Evolutionary conservation across 2,888 invertebrate species (phyloP).

Genomic region (Erebia palarica): DNA sequence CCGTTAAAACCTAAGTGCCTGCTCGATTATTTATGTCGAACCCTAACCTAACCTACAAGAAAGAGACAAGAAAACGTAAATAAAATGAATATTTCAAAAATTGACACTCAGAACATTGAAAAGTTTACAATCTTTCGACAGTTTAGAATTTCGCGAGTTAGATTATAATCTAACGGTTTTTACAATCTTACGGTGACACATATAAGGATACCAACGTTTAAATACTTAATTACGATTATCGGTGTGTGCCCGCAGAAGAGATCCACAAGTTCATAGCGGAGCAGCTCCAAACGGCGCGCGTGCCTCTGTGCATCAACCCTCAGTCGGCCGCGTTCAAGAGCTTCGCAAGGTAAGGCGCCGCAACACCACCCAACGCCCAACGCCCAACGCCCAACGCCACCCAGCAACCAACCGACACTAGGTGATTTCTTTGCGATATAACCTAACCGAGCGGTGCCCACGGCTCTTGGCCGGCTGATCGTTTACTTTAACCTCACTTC

Average conservation of each 20-base stretch:
- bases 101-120: too few species aligned
- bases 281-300: constrained; percentile 96
- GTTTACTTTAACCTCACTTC: neutral
- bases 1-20: too few species aligned
- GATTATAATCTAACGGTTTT: too few species aligned
- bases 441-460: constrained; percentile 56
- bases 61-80: too few species aligned
- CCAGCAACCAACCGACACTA: constrained; percentile 79
- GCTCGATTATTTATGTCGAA: too few species aligned
- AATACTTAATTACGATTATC: constrained; percentile 11
- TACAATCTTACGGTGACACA: too few species aligned
- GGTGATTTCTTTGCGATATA: constrained; percentile 82
- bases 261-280: constrained; percentile 99
- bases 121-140: too few species aligned
- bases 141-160: too few species aligned
- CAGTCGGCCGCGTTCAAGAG: constrained; percentile 99
- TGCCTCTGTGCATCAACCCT: constrained; percentile 99
- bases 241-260: constrained; percentile 87
- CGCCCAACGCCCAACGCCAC: constrained; percentile 46
- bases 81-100: too few species aligned
- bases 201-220: too few species aligned
- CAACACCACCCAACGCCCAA: constrained; percentile 50
- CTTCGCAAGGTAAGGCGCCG: constrained; percentile 97
- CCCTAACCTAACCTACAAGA: too few species aligned
- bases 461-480: constrained; percentile 29